phyloP scores from a whole-genome alignment of 2,888 invertebrate species.

The Mongoloraphidia duomilia region DNA sequence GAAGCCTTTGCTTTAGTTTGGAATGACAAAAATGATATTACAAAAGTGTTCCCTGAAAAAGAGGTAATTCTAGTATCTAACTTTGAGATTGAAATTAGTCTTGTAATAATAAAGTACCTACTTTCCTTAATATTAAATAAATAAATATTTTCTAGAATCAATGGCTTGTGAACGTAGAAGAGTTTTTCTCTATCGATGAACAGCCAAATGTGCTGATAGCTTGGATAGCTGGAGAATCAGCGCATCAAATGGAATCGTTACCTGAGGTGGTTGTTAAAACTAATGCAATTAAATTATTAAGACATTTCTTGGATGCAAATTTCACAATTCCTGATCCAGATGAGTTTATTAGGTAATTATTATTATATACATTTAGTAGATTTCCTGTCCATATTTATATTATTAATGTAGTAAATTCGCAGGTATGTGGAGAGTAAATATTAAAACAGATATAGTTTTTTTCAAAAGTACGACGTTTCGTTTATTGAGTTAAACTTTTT shows the following conservation, averaged over 20 bases:
- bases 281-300: constrained; percentile 38
- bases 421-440: too few species aligned
- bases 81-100: too few species aligned
- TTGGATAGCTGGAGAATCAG: constrained; percentile 53
- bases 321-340: constrained; percentile 40
- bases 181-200: constrained; percentile 49
- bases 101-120: background rate
- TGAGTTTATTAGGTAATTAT: constrained; percentile 33
- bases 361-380: too few species aligned
- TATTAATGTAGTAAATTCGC: too few species aligned
- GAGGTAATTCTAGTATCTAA: background rate
- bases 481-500: too few species aligned
- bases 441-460: too few species aligned
- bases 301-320: constrained; percentile 34
- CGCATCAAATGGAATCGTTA: constrained; percentile 44
- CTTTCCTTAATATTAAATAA: too few species aligned
- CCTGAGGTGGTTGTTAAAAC: constrained; percentile 35
- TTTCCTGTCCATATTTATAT: too few species aligned
- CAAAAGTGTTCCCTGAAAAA: background rate
- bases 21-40: constrained; percentile 26
- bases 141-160: constrained; percentile 18
- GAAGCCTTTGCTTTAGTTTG: background rate
- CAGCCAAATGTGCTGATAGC: constrained; percentile 47
- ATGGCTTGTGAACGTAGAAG: constrained; percentile 52
- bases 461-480: too few species aligned